Conservation (phyloP, 2,888 invertebrate genomes). For the Hylaea fasciaria region DNA sequence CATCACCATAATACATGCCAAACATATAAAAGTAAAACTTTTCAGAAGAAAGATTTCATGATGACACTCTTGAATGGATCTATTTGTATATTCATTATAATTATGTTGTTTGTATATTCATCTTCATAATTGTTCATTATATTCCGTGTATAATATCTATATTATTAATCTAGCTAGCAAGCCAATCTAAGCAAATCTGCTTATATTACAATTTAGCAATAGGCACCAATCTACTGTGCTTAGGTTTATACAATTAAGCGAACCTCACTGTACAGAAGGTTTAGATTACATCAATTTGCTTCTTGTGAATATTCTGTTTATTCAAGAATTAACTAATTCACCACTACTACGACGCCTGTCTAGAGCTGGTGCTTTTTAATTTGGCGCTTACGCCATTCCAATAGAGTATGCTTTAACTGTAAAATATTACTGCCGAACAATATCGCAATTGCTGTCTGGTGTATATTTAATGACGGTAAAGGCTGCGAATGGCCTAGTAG, state of each 20-base stretch:
- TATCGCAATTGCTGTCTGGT: conserved; percentile 1
- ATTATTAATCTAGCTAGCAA: no score
- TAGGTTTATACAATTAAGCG: no score
- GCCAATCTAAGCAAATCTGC: background rate
- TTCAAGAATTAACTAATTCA: conserved; percentile 1
- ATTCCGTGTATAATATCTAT: no score
- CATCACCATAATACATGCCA: no score
- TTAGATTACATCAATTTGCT: conserved; percentile 3
- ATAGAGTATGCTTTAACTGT: background rate
- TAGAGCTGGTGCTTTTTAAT: conserved; percentile 1
- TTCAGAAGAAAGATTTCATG: no score
- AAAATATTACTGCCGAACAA: background rate
- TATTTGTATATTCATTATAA: no score
- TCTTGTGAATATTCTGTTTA: background rate
- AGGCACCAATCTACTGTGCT: no score
- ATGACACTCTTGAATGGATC: no score
- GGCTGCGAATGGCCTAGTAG: background rate
- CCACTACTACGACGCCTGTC: background rate
- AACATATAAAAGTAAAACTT: no score
- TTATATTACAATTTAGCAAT: background rate
- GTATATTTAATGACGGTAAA: background rate
- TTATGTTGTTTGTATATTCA: no score
- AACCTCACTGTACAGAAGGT: no score
- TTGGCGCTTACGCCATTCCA: conserved; percentile 1
- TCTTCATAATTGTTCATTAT: no score